phyloP scores from a whole-genome alignment of 2,888 invertebrate species.

The Lymantria dispar region DNA sequence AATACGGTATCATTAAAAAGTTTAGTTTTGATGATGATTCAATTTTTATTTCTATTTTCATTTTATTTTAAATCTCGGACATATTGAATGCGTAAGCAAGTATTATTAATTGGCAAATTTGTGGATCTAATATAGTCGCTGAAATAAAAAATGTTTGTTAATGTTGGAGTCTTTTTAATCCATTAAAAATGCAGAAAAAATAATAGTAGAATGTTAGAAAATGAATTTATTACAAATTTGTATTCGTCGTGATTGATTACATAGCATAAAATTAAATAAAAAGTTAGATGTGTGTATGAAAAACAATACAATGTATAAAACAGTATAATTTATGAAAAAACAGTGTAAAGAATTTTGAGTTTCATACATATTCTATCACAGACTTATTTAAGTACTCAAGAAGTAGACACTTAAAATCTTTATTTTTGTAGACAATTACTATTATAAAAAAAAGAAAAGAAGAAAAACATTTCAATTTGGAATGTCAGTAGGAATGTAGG shows the following conservation, averaged over 20 bases:
- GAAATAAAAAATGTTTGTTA: slow-evolving; percentile 6
- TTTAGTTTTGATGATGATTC: too few relatives aligned
- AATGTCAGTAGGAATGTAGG: slow-evolving; percentile 72
- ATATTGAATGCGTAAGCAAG: too few relatives aligned
- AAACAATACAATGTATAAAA: too few relatives aligned
- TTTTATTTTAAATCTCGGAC: too few relatives aligned
- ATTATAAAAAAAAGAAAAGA: neutral
- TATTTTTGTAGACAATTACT: neutral
- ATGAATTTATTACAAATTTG: slow-evolving; percentile 81
- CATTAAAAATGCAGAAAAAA: slow-evolving; percentile 74
- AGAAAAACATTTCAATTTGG: slow-evolving; percentile 33
- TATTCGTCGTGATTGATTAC: slow-evolving; percentile 47
- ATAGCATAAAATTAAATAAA: slow-evolving; percentile 7
- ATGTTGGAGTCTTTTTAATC: slow-evolving; percentile 68
- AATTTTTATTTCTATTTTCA: too few relatives aligned
- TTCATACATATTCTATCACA: slow-evolving; percentile 64
- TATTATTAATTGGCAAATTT: too few relatives aligned
- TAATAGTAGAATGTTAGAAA: slow-evolving; percentile 72
- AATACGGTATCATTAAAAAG: too few relatives aligned
- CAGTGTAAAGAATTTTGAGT: slow-evolving; percentile 21
- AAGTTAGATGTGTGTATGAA: slow-evolving; percentile 9
- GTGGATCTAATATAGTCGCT: neutral
- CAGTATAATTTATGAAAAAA: slow-evolving; percentile 26
- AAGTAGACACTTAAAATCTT: neutral
- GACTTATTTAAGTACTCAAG: slow-evolving; percentile 66